Conservation (phyloP, 37 sponge, comb jelly and placozoan species). For the Hormiphora californensis region DNA sequence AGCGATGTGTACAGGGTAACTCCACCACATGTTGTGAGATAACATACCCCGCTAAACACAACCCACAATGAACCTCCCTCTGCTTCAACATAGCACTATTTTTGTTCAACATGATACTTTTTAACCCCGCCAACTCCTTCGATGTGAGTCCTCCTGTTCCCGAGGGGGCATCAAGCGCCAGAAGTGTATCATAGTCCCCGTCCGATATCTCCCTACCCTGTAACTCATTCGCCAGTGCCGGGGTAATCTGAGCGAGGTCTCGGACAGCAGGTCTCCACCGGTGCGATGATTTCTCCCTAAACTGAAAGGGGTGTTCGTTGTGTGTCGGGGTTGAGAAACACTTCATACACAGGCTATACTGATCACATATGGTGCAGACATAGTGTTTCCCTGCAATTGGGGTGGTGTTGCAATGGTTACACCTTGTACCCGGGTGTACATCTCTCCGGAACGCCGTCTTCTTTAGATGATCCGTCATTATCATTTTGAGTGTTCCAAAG, state of each 20-base stretch:
- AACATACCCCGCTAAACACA: constrained; percentile 8
- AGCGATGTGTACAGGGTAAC: constrained; percentile 21
- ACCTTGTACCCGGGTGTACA: constrained; percentile 61
- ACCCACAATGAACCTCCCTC: not conserved
- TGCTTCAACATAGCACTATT: constrained; percentile 18
- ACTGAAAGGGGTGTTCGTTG: constrained; percentile 60
- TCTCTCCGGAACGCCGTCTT: constrained; percentile 36
- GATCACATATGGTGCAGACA: constrained; percentile 60
- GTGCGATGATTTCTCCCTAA: constrained; percentile 54
- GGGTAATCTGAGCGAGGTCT: constrained; percentile 57
- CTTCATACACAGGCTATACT: constrained; percentile 63
- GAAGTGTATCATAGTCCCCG: constrained; percentile 77
- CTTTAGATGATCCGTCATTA: constrained; percentile 27
- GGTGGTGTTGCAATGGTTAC: constrained; percentile 60
- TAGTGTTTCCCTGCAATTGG: constrained; percentile 74
- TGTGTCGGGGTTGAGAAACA: constrained; percentile 63
- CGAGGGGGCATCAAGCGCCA: constrained; percentile 66
- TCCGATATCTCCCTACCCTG: constrained; percentile 72
- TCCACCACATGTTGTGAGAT: constrained; percentile 41
- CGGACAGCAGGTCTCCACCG: constrained; percentile 56
- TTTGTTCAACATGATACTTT: constrained; percentile 37
- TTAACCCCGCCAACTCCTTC: constrained; percentile 12
- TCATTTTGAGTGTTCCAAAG: constrained; percentile 71
- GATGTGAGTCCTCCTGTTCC: constrained; percentile 7
- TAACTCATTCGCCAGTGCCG: constrained; percentile 60